phyloP scores from a whole-genome alignment of 2,797 vertebrate genomes.

The Halcyon chelicuti region DNA sequence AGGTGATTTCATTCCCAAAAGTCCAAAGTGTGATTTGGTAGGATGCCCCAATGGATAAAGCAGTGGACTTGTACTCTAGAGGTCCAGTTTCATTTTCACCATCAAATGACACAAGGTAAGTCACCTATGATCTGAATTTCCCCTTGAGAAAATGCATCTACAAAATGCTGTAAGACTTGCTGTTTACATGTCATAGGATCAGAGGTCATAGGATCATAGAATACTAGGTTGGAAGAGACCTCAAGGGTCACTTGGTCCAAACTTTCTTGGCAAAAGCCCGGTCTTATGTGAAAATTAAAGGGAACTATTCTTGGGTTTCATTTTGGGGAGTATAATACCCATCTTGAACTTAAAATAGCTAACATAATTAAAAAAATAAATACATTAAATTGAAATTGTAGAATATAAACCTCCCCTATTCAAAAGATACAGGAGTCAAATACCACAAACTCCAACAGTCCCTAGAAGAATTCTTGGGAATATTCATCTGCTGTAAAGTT shows the following conservation, averaged over 20 bases:
- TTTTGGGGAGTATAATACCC: not conserved
- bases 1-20: not conserved
- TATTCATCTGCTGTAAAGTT: not conserved
- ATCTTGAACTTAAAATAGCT: not conserved
- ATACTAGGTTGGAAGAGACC: not conserved
- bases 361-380: not conserved
- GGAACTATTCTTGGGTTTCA: not conserved
- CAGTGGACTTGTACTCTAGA: not conserved
- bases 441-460: not conserved
- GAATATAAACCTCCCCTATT: not conserved
- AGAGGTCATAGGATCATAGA: not conserved
- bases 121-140: not conserved
- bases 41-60: not conserved
- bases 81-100: not conserved
- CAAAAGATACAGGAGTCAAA: not conserved
- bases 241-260: not conserved
- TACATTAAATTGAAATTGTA: not conserved
- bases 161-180: not conserved
- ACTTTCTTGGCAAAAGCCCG: not conserved
- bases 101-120: accelerated
- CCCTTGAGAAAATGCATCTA: not conserved
- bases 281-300: not conserved
- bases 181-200: not conserved
- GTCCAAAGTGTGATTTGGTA: not conserved
- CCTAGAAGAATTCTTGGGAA: not conserved